Base-by-base conservation (phyloP, 2,888 invertebrate species). In the Ormyrus rosae region DNA sequence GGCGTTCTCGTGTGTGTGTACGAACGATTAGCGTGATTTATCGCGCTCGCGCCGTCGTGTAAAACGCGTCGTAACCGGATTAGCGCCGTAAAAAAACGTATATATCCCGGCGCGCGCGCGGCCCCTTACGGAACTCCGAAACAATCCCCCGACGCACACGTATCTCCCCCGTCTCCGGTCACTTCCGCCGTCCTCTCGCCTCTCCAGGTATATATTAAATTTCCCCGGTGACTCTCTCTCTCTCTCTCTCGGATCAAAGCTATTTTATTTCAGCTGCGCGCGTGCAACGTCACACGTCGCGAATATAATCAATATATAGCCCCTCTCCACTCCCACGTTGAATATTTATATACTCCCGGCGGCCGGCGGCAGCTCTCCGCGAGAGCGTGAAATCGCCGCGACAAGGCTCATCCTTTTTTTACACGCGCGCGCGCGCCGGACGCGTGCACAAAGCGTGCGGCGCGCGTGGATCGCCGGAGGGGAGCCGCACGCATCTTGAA, bases 241-340 rank as follows among this genome's bases (percentile, higher is more conserved):
- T 34, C 34, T 34, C 34, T 34, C 34, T 34, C 34, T 60, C n/a
- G 51, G 77, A 78, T 78, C 72, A 78, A 78, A 78, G 78, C 72
- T 78, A 73, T 78, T 61, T 48, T 61, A 50, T 78, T 78, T 73
- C 75, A 75, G 13, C 53, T 10, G 48, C 9, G 4, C 45, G 46
- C 7, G 55, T 65, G 8, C 48, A 72, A 65, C 53, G 65, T 64
- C 67, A 11, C 67, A 11, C 58, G 13, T 76, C 68, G 48, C 45
- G 67, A 78, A 65, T 72, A 78, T 72, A 78, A 78, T 78, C 71
- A 60, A 78, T 78, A 71, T 13, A 13, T 72, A 45, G 60, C 50
- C 7, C 56, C 13, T 60, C 13, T 60, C 13, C 53, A 45, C 60
- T 45, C 71, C 71, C 50, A 34, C 58, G 58, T 13, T 6, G 48